Base-by-base conservation (phyloP, 2,113 vertebrate species). In the Callipepla squamata region DNA sequence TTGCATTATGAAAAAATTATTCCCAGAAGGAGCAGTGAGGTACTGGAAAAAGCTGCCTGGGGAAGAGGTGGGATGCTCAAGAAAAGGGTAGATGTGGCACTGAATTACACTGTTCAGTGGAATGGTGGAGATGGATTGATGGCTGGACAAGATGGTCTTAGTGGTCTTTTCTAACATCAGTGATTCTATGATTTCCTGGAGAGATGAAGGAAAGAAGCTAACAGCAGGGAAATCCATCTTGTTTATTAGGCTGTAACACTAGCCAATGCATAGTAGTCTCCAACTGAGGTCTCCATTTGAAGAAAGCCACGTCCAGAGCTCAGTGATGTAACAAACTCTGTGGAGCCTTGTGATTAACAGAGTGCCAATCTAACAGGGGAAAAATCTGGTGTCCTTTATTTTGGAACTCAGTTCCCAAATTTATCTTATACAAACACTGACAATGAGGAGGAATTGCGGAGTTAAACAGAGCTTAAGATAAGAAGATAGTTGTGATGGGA, bases 281-380 rank as follows among this genome's bases (percentile, higher is more conserved):
- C 32, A 13, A 18, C 6, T 30, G 44, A 70, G 38, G 9, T 34
- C 32, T 68, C 32, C 19, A 4, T 13, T 51, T 50, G 32, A 84
- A 51, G 48, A 87, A 85, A 66, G 20, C 16, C 21, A 3, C 7
- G 7, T 50, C 47, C 61, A n/a, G 32, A 57, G 9, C 0, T 42
- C 47, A 34, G 16, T 0, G 0, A 47, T 5, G 9, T n/a, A 40
- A 32, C 25, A 58, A 16, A 87, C 11, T 40, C 42, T 50, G 68
- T 80, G n/a, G 32, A 55, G 5, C 13, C 58, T 76, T 62, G 8
- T 32, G 62, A 32, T 36, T 65, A 14, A 28, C 44, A 42, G 47
- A 72, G 4, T 18, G 36, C 10, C 23, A 70, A 21, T 19, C 6
- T 13, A 53, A 30, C 7, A 28, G 1, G 4, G 59, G 30, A 51